Conservation (phyloP, 1,140 invertebrate genomes). For the Drosophila yakuba region DNA sequence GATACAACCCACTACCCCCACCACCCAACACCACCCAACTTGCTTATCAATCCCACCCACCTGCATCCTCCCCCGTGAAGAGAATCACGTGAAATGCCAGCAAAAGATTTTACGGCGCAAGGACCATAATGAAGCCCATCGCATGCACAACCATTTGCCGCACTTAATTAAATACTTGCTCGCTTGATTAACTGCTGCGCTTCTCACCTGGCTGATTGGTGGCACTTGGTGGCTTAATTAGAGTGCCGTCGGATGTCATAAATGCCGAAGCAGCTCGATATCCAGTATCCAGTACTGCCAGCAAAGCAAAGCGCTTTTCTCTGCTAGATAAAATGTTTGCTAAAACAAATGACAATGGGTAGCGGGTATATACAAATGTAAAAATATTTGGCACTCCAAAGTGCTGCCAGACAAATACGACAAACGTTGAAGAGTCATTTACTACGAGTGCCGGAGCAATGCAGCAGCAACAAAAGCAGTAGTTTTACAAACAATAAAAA, state of each 20-base stretch:
- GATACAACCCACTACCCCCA: background rate
- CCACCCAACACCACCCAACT: background rate
- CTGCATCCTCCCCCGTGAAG: background rate
- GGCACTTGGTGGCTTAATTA: constrained; percentile 63
- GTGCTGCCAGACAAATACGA: constrained; percentile 80
- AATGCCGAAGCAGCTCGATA: constrained; percentile 44
- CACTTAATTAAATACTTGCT: constrained; percentile 73
- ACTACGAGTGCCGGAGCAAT: constrained; percentile 59
- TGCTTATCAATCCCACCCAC: background rate
- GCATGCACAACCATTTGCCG: constrained; percentile 17
- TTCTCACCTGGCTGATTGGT: constrained; percentile 31
- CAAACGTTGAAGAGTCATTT: constrained; percentile 82
- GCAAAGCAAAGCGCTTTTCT: constrained; percentile 22
- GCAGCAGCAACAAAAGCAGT: constrained; percentile 14
- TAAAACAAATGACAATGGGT: constrained; percentile 29
- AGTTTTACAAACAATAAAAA: constrained; percentile 7
- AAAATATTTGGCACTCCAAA: constrained; percentile 82
- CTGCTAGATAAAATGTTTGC: constrained; percentile 22
- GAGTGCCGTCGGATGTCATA: constrained; percentile 50
- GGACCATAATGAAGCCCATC: constrained; percentile 34
- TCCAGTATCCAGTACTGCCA: background rate
- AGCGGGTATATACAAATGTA: constrained; percentile 73
- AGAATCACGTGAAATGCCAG: constrained; percentile 10
- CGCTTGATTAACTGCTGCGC: constrained; percentile 62
- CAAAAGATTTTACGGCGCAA: constrained; percentile 22